A percentile compares a stretch with the other conserved stretches of the same genome.
Conservation (phyloP, 2,888 invertebrate species). For the Acleris laterana region DNA sequence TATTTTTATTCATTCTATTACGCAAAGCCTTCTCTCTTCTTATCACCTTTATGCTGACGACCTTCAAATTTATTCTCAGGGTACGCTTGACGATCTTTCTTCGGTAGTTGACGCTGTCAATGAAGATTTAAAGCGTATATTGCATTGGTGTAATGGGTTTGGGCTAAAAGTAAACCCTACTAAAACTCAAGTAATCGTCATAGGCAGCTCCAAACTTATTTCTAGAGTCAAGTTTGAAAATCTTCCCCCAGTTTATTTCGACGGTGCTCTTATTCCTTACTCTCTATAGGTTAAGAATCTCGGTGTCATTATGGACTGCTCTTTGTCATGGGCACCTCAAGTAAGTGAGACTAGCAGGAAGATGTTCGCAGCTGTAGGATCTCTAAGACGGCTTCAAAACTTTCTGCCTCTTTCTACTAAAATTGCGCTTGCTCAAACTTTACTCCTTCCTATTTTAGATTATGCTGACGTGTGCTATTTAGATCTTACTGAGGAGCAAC, state of each 20-base stretch:
- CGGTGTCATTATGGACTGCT: not conserved
- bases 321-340: slow-evolving; percentile 1
- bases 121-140: not conserved
- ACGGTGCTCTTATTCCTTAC: not conserved
- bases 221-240: not conserved
- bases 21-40: slow-evolving; percentile 5
- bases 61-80: slow-evolving; percentile 13
- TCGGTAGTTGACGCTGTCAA: not conserved
- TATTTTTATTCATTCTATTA: slow-evolving; percentile 21
- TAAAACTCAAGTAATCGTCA: not conserved
- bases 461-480: no score
- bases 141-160: not conserved
- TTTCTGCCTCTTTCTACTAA: not conserved
- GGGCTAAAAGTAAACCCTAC: not conserved
- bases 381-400: not conserved
- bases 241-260: not conserved
- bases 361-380: not conserved
- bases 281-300: not conserved
- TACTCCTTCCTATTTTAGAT: no score
- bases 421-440: not conserved
- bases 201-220: not conserved
- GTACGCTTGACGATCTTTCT: not conserved
- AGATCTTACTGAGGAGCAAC: no score
- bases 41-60: slow-evolving; percentile 26
- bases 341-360: not conserved